Percentiles rank a stretch among this genome's conserved stretches.
Conservation (phyloP, 2,888 invertebrate species). For the Autographa pulchrina region DNA sequence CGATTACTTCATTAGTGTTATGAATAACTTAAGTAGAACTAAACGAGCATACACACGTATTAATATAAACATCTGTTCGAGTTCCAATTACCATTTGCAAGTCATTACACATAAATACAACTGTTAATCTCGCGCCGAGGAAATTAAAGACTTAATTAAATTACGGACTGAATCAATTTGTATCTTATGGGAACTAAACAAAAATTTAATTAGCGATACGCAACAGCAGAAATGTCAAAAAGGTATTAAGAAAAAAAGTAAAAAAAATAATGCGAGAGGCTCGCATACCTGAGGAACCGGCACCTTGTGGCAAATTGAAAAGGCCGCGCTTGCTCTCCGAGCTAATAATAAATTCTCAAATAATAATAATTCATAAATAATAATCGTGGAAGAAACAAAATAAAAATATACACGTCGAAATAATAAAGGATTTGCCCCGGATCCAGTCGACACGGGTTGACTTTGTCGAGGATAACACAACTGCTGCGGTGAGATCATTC, state of each 20-base stretch:
- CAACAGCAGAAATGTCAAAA: constrained; percentile 79
- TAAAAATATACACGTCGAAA: constrained; percentile 88
- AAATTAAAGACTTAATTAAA: constrained; percentile 79
- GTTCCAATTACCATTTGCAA: constrained; percentile 56
- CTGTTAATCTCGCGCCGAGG: constrained; percentile 62
- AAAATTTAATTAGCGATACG: constrained; percentile 82
- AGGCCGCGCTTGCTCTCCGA: constrained; percentile 84
- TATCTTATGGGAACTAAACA: constrained; percentile 74
- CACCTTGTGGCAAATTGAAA: constrained; percentile 89
- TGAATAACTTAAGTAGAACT: constrained; percentile 50
- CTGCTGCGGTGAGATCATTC: constrained; percentile 15
- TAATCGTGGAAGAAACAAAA: constrained; percentile 87
- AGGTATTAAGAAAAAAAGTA: constrained; percentile 74
- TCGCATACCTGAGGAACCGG: constrained; percentile 75
- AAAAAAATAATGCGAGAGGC: constrained; percentile 62
- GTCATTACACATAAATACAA: constrained; percentile 61
- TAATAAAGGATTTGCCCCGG: constrained; percentile 86
- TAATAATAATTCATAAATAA: constrained; percentile 90
- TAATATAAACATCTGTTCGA: constrained; percentile 54
- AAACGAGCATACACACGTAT: constrained; percentile 43
- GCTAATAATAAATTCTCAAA: constrained; percentile 88
- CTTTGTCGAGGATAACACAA: constrained; percentile 55
- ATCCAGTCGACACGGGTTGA: constrained; percentile 74
- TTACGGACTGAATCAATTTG: constrained; percentile 83
- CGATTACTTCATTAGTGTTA: constrained; percentile 56